These are phyloP conservation scores for Anadara kagoshimensis DNA, from an alignment of 1,140 invertebrate genomes.

Conservation along the genomic window DNA sequence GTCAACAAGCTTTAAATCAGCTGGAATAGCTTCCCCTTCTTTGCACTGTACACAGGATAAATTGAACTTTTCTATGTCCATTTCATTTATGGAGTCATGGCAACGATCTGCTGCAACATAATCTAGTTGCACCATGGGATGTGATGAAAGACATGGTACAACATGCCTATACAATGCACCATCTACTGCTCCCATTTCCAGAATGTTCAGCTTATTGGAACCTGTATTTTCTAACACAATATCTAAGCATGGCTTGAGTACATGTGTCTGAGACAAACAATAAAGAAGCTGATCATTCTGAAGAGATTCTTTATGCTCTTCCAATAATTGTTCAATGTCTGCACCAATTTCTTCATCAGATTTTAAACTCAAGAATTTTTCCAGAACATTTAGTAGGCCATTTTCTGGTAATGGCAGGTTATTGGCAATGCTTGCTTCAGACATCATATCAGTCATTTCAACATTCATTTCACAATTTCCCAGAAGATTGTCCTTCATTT, in stretches of 20 bases:
- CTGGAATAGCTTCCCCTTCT: slow-evolving; percentile 44
- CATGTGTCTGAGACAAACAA: slow-evolving; percentile 27
- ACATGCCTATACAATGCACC: slow-evolving; percentile 58
- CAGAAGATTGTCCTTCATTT: too few relatives aligned
- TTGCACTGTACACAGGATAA: slow-evolving; percentile 66
- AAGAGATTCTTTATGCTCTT: too few relatives aligned
- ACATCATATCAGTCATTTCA: too few relatives aligned
- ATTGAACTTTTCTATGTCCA: slow-evolving; percentile 6
- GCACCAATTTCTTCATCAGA: too few relatives aligned
- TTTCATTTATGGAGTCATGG: neutral
- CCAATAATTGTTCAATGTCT: too few relatives aligned
- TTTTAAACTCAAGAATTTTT: too few relatives aligned
- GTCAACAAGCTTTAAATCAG: slow-evolving; percentile 57
- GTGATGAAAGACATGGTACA: slow-evolving; percentile 61
- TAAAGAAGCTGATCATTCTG: neutral
- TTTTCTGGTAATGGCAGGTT: too few relatives aligned
- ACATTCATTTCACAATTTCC: too few relatives aligned
- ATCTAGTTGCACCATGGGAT: slow-evolving; percentile 71
- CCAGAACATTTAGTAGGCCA: too few relatives aligned
- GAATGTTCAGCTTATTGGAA: slow-evolving; percentile 83
- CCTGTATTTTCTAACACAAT: slow-evolving; percentile 86
- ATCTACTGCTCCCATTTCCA: slow-evolving; percentile 79
- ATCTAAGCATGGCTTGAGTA: slow-evolving; percentile 75
- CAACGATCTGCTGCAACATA: slow-evolving; percentile 69
- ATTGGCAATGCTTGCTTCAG: too few relatives aligned